Conservation (phyloP, 2,888 invertebrate species). For the Agriopis marginaria region DNA sequence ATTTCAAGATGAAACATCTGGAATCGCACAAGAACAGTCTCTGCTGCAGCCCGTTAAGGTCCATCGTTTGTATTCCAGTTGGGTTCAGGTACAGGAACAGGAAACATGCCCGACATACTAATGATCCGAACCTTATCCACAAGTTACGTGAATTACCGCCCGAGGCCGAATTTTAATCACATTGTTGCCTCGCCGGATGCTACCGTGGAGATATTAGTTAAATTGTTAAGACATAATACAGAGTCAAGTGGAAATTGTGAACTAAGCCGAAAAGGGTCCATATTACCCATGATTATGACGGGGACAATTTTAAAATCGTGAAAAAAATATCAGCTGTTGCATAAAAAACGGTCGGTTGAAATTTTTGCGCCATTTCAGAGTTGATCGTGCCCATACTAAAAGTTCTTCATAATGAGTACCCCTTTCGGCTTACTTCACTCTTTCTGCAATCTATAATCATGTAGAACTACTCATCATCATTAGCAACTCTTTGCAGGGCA, state of each 20-base stretch:
- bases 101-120: constrained; percentile 65
- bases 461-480: too few species aligned
- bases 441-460: too few species aligned
- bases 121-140: constrained; percentile 45
- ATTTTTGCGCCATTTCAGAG: too few species aligned
- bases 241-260: neutral
- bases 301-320: too few species aligned
- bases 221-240: too few species aligned
- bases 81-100: constrained; percentile 63
- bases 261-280: too few species aligned
- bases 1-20: neutral
- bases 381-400: too few species aligned
- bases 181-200: constrained; percentile 7
- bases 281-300: too few species aligned
- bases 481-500: too few species aligned
- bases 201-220: neutral
- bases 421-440: neutral
- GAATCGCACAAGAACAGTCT: neutral
- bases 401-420: neutral
- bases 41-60: constrained; percentile 46
- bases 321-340: too few species aligned
- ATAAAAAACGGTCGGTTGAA: too few species aligned
- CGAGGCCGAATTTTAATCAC: constrained; percentile 26
- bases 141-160: constrained; percentile 36
- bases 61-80: constrained; percentile 62